These are phyloP conservation scores for Perodicticus potto DNA, from an alignment of 2,797 vertebrate genomes.

Conservation along the genomic window DNA sequence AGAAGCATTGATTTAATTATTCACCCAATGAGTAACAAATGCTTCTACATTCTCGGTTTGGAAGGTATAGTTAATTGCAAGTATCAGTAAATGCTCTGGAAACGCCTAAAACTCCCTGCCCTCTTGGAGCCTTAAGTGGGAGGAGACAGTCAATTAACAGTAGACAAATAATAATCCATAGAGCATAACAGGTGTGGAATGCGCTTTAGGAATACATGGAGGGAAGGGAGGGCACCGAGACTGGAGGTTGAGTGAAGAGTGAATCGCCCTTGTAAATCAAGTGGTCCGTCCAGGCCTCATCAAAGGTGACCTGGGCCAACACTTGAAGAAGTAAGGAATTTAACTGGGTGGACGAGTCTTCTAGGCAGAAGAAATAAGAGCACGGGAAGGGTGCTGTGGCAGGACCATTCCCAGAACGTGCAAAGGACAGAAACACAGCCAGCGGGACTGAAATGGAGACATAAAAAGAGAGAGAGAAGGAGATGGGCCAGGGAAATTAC, in stretches of 20 bases:
- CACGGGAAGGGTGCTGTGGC: fast-evolving
- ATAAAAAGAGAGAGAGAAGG: too few species aligned
- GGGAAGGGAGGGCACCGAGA: neutral
- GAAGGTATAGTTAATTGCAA: neutral
- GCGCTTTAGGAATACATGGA: fast-evolving
- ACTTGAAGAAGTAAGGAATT: neutral
- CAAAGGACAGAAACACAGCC: neutral
- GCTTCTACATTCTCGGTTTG: neutral
- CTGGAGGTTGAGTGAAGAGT: neutral
- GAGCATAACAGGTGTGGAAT: too few species aligned
- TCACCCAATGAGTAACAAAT: neutral
- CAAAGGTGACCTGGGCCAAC: neutral
- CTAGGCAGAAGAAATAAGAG: neutral
- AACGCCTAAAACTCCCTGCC: neutral
- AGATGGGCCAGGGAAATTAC: too few species aligned
- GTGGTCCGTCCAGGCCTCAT: too few species aligned
- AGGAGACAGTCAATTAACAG: neutral
- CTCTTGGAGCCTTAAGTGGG: too few species aligned
- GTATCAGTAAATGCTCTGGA: neutral
- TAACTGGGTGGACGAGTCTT: neutral
- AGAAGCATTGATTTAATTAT: neutral
- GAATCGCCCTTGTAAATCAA: too few species aligned
- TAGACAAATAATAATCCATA: neutral
- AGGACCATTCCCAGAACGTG: too few species aligned
- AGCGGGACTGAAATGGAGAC: neutral